Evolutionary conservation across 2,797 vertebrate species (phyloP).

Genomic region (Peromyscus nudipes): DNA sequence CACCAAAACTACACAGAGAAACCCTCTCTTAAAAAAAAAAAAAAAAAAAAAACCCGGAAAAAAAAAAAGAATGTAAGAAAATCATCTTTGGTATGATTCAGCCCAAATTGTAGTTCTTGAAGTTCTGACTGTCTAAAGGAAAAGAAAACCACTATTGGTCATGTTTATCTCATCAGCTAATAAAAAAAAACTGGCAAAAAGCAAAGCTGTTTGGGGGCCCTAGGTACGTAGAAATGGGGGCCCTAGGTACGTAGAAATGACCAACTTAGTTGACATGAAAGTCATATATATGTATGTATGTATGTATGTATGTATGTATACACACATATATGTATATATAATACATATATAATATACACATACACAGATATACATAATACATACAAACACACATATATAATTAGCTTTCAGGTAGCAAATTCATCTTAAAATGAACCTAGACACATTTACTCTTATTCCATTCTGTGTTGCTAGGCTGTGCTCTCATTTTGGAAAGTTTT

Average conservation of each 20-base stretch:
- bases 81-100: not conserved
- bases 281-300: too few species aligned
- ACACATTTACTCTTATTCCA: rapidly evolving
- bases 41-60: too few species aligned
- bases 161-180: not conserved
- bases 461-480: not conserved
- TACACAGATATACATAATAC: too few species aligned
- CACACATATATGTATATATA: too few species aligned
- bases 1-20: too few species aligned
- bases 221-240: not conserved
- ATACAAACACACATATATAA: too few species aligned
- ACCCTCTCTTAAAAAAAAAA: too few species aligned
- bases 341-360: too few species aligned
- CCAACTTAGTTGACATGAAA: not conserved
- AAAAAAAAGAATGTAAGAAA: not conserved
- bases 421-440: not conserved
- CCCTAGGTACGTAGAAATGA: not conserved
- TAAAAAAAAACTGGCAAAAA: not conserved
- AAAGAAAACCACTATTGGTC: not conserved
- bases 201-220: not conserved
- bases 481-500: not conserved
- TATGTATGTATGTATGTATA: too few species aligned
- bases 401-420: not conserved
- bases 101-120: constrained; percentile 15
- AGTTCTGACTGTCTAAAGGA: not conserved